Base-by-base conservation (phyloP, 2,888 invertebrate species). In the Calliopum simillimum region DNA sequence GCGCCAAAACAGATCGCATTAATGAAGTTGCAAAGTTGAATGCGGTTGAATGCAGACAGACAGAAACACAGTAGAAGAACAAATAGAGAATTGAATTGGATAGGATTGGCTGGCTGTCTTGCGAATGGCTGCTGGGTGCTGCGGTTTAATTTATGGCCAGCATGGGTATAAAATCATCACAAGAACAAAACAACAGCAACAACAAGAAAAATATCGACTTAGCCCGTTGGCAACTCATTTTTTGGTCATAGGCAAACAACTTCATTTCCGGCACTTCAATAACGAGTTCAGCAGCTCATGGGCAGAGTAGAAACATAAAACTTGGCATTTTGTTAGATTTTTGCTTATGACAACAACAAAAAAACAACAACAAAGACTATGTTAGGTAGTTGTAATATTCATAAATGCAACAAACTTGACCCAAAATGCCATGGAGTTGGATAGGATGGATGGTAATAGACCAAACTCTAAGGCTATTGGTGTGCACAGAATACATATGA, bases 221-320 rank as follows among this genome's bases (percentile, higher is more conserved):
- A 23, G 53, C 19, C 33, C 53, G 23, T 19, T 53, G 53, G 53
- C 23, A 21, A 23, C 23, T 58, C 56, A 33, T 33, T 16, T 41
- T 13, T 25, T 33, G 56, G 53, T 53, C 53, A 58, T 58, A 16
- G n/a, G 41, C 56, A 58, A 58, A 58, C 41, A 58, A 58, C 25
- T 25, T 58, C 56, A 58, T 58, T 58, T 58, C 56, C 56, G 56
- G n/a, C 23, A 21, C 33, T 33, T 33, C 33, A 33, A 33, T 33
- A 33, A 33, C 33, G 33, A 33, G 23, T 23, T 23, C 1, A 53
- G 21, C 53, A 13, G 53, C 33, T 33, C 33, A 8, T 33, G 33
- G 53, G 16, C 49, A 49, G 11, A 53, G 14, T 53, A 23, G 53
- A 23, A 53, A 23, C 8, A n/a, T 12, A 14, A 53, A 33, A 33